Base-by-base conservation (phyloP, 2,113 vertebrate genomes). In the Eleginops maclovinus region DNA sequence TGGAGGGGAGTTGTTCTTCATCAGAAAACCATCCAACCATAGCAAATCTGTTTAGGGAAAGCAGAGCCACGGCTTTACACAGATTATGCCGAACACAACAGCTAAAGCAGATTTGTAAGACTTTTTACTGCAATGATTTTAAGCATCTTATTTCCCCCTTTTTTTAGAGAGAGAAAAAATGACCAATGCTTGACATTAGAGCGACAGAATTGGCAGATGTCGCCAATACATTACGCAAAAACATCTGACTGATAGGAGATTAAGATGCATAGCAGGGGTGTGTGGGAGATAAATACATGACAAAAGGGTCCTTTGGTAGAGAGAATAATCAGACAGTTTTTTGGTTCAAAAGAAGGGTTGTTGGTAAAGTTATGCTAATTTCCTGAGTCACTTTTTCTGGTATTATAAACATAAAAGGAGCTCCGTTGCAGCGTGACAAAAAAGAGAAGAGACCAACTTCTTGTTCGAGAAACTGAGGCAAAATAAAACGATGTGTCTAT, bases 61-160 rank as follows among this genome's bases (percentile, higher is more conserved):
- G 78, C 83, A 83, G 79, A 89, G 79, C 85, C 78, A 65, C 79
- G 82, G 91, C 85, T 93, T 87, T 91, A 79, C 68, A 62, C 91
- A 90, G 91, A 92, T 93, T 93, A 93, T 47, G n/a, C 59, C 72
- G 69, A 77, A 82, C 90, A 83, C 81, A 90, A 79, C 84, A 81
- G 80, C 90, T 90, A 88, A 92, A 91, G 88, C 89, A 90, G 88
- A 92, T 92, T 90, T 90, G 77, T 77, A 85, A 83, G 87, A 90
- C 78, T 90, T 88, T 36, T 81, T 86, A 77, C 71, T 36, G 75
- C 64, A 82, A 76, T 70, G 53, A 75, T 85, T 88, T 79, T 79
- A 86, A 87, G 77, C 83, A 87, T 86, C 67, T 40, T 70, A 73
- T n/a, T n/a, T n/a, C 31, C 31, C 31, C 31, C 31, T 36, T 8